Base-by-base conservation (phyloP, 1,140 invertebrate genomes). In the Scaptomyza hsui region DNA sequence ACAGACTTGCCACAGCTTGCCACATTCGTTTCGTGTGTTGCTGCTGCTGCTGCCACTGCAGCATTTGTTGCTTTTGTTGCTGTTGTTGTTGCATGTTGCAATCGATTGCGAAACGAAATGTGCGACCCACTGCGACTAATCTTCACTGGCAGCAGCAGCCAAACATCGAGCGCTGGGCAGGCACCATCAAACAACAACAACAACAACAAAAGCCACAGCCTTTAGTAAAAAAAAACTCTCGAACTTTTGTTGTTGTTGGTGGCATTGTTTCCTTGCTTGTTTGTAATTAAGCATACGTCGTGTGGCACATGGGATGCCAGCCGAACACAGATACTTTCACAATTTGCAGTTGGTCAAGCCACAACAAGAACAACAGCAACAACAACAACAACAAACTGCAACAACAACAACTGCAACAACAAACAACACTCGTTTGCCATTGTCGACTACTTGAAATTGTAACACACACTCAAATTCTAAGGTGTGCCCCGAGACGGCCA, bases 31-130 rank as follows among this genome's bases (percentile, higher is more conserved):
- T 86, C 77, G 70, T 78, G 76, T 83, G 78, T 78, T 75, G 75
- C 21, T 55, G 62, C 16, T 56, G 60, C n/a, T 45, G 42, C 7
- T 67, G 75, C 10, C 67, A 57, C 13, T 63, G 65, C 26, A 41
- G 67, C 72, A 51, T 76, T 53, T 47, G 32, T 19, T 49, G 72
- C 4, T 56, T 72, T 12, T 71, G 74, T 13, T 71, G 73, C n/a
- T 73, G 62, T 5, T 74, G 64, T 12, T 70, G 79, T 82, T 88
- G 83, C 82, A 89, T 88, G 83, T 88, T 88, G 82, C 82, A 88
- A 88, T 88, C 82, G 82, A 88, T 88, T 88, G 82, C 82, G 82
- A 88, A 88, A 88, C 82, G 83, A 88, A 88, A 82, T 88, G 82
- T 88, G 82, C 83, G 80, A 88, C 82, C 82, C 82, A 88, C 82